Base-by-base conservation (phyloP, 1,140 invertebrate species). In the Teleogryllus occipitalis region DNA sequence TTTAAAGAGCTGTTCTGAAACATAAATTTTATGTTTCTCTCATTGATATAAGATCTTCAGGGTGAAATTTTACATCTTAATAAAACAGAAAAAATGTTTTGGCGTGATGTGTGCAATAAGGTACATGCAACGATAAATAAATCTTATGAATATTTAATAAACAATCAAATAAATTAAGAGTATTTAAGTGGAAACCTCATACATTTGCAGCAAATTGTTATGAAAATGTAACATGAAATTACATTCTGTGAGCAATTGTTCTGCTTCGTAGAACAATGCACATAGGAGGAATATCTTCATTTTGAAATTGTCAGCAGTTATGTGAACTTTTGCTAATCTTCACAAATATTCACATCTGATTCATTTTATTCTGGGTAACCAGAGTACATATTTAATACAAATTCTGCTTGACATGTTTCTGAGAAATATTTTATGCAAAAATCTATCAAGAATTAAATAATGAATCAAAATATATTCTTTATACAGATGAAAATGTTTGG, bases 11-110 rank as follows among this genome's bases (percentile, higher is more conserved):
- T 10, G 18, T 65, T 10, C 10, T 65, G 54, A 65, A 65, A 65
- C 54, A 65, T 65, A 65, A 65, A 65, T 65, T 65, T 65, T 65
- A 65, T 65, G 54, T 65, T 65, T 65, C 54, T 65, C 18, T 65
- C 18, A 65, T 65, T 65, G 18, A 18, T 65, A 14, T 65, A 18
- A 14, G 54, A 14, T 18, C 54, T 65, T 10, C 54, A 65, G 18
- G 10, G 54, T 7, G 54, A 14, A 14, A 14, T 65, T 65, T 18
- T 14, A 10, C 10, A 10, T 65, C 18, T 65, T 65, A 65, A 14
- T 65, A 65, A 10, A 10, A 65, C 54, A 65, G 54, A 65, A 65
- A 10, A 65, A 65, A 10, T 65, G 3, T 65, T 65, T 65, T 14
- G 18, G 10, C 10, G 54, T 65, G 54, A 65, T 65, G 18, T 14